phyloP scores from a whole-genome alignment of 2,797 vertebrate species.

The Poecilia velifera region DNA sequence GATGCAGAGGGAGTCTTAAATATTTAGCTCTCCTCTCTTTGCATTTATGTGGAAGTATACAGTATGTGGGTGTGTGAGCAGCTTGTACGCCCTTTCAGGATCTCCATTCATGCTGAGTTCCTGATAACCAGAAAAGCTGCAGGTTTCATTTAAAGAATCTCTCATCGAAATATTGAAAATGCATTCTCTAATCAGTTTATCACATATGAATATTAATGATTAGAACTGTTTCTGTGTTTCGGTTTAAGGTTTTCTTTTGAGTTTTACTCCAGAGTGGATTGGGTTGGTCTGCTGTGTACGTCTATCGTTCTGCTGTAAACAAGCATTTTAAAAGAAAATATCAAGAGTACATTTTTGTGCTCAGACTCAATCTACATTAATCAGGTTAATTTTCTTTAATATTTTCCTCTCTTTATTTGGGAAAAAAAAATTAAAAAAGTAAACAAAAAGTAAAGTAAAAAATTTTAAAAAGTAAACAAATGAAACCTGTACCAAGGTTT shows the following conservation, averaged over 20 bases:
- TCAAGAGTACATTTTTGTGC: slow-evolving; percentile 5
- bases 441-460: background rate
- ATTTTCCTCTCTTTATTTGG: background rate
- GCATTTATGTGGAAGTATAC: slow-evolving; percentile 19
- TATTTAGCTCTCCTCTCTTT: slow-evolving; percentile 49
- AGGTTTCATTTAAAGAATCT: slow-evolving; percentile 34
- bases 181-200: slow-evolving; percentile 17
- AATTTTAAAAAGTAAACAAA: background rate
- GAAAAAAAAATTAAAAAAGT: background rate
- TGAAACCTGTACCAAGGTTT: background rate
- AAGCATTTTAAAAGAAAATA: slow-evolving; percentile 26
- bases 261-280: slow-evolving; percentile 12
- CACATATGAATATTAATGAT: slow-evolving; percentile 20
- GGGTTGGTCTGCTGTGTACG: slow-evolving; percentile 2
- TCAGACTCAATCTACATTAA: background rate
- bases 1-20: slow-evolving; percentile 46
- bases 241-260: background rate
- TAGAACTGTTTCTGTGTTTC: slow-evolving; percentile 5
- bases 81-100: slow-evolving; percentile 56
- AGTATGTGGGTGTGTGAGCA: slow-evolving; percentile 21
- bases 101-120: slow-evolving; percentile 37
- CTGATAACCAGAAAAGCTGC: slow-evolving; percentile 5
- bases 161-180: slow-evolving; percentile 15
- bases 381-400: background rate
- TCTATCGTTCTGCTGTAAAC: slow-evolving; percentile 26